Base-by-base conservation (phyloP, 2,113 vertebrate species). In the Takifugu bimaculatus region DNA sequence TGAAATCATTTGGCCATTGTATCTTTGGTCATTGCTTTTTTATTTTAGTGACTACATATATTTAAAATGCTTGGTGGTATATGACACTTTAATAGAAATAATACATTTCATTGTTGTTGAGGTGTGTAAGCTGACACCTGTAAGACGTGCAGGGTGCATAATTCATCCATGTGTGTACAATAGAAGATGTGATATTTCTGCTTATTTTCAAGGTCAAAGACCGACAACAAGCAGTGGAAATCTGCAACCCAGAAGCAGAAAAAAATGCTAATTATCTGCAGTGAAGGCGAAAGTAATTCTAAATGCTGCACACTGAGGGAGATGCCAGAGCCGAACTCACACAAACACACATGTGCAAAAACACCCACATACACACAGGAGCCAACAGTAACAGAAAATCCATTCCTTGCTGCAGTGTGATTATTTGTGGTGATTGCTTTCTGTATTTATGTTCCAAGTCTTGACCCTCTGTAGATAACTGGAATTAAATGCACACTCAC, bases 261-360 rank as follows among this genome's bases (percentile, higher is more conserved):
- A 64, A 64, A 82, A 74, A 79, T 74, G 75, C 75, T 72, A 78
- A 85, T 81, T 70, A 74, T 75, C 71, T 70, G 72, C 84, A 82
- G 70, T 63, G 71, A 70, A 72, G 71, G 71, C 74, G 64, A 44
- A 72, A 85, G 75, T 72, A 15, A 75, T 68, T 77, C 57, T 47
- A 74, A 77, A 84, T 73, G 77, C 69, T 72, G 45, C 50, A 66
- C 14, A 47, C 70, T 56, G 29, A 60, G 54, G 50, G 69, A 60
- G 68, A 58, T 42, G 68, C 43, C 67, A 66, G 75, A 67, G 61
- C 60, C 51, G 57, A 59, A 56, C 68, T 54, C 58, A 56, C 61
- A 58, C 54, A 56, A 57, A 57, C 62, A 65, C 62, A 59, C 57
- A 57, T 54, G 57, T 45, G 61, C 65, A 39, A 54, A 51, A 60